Evolutionary conservation across 2,113 vertebrate genomes (phyloP).

Genomic region (Dissostichus mawsoni): DNA sequence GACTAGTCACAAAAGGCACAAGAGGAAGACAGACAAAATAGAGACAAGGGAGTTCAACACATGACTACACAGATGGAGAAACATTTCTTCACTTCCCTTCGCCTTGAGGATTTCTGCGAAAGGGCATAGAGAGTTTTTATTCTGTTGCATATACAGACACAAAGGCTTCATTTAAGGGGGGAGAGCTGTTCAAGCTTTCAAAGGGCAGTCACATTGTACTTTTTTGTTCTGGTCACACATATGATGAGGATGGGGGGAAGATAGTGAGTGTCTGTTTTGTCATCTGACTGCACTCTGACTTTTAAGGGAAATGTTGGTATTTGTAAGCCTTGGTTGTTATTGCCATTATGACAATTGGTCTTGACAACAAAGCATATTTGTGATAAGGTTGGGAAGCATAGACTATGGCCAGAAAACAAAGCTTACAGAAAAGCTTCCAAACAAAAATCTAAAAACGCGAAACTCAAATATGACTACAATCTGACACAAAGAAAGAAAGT

Average conservation of each 20-base stretch:
- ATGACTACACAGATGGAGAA: slow-evolving; percentile 45
- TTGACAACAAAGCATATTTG: background rate
- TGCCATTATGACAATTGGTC: background rate
- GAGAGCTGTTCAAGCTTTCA: slow-evolving; percentile 1
- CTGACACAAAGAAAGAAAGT: background rate
- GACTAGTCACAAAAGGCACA: slow-evolving; percentile 13
- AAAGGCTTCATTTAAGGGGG: slow-evolving; percentile 31
- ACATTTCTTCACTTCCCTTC: slow-evolving; percentile 14
- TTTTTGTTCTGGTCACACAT: background rate
- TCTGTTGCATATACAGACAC: slow-evolving; percentile 8
- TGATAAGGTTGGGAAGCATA: background rate
- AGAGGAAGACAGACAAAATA: slow-evolving; percentile 25
- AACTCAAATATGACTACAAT: too few relatives aligned
- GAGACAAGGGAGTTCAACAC: slow-evolving; percentile 20
- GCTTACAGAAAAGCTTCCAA: too few relatives aligned
- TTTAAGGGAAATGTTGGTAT: background rate
- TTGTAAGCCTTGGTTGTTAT: background rate
- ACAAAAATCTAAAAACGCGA: too few relatives aligned
- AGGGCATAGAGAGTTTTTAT: slow-evolving; percentile 37
- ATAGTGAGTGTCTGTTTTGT: background rate
- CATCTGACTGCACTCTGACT: background rate
- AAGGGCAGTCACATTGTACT: slow-evolving; percentile 13
- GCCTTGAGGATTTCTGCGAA: slow-evolving; percentile 56
- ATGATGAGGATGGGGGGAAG: background rate
- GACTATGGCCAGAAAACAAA: background rate